These are phyloP conservation scores for Forbesichthys papilliferus DNA, from an alignment of 2,113 vertebrate genomes.

Conservation along the genomic window DNA sequence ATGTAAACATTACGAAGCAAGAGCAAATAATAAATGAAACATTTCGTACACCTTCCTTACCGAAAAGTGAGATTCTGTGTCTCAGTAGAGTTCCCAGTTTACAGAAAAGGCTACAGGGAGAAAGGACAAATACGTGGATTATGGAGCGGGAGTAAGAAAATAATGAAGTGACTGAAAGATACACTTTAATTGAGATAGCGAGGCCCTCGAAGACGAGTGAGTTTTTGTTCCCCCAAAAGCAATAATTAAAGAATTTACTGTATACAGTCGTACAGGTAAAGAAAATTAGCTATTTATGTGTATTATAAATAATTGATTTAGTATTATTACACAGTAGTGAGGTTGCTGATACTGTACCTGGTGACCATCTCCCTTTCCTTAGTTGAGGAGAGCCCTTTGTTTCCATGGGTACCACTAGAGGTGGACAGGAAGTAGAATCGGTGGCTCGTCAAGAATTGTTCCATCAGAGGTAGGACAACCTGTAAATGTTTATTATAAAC, in stretches of 20 bases:
- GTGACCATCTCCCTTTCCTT: constrained; percentile 96
- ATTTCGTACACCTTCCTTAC: constrained; percentile 51
- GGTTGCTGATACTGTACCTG: constrained; percentile 75
- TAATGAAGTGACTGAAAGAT: constrained; percentile 13
- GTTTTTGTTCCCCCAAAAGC: too few species aligned
- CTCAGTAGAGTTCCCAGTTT: constrained; percentile 69
- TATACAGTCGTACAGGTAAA: too few species aligned
- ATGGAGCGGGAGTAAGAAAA: constrained; percentile 12
- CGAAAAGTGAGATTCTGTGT: constrained; percentile 67
- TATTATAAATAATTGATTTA: not conserved
- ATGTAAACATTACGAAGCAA: not conserved
- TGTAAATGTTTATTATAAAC: constrained; percentile 50
- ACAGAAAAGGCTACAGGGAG: constrained; percentile 73
- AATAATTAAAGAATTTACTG: too few species aligned
- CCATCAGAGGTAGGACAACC: constrained; percentile 91
- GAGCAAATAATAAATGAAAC: not conserved
- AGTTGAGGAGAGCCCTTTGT: constrained; percentile 85
- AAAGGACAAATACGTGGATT: constrained; percentile 24
- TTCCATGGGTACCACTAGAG: constrained; percentile 78
- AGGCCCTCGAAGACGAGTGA: not conserved
- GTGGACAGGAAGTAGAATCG: constrained; percentile 86
- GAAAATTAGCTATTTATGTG: too few species aligned
- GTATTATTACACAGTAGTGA: not conserved
- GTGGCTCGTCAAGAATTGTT: constrained; percentile 93
- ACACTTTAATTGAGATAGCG: not conserved